Evolutionary conservation across 2,113 vertebrate genomes (phyloP), one percentile per base, ranked within the genome.

Genomic region (Gymnorhina tibicen): DNA sequence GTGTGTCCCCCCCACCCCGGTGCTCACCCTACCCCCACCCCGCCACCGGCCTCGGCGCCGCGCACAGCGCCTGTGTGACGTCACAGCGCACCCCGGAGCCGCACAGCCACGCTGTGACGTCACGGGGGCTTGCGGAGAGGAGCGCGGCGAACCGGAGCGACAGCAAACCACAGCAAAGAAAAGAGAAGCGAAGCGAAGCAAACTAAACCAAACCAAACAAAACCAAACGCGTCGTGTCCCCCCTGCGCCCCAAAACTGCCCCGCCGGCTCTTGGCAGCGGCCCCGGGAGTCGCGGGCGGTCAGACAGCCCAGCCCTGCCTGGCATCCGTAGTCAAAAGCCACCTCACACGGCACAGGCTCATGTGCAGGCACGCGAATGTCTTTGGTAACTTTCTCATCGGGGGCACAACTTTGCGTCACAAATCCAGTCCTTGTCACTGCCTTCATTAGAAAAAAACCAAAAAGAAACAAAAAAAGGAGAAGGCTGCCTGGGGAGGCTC

Each of bases 321-420:
- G 4, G 35, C 44, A 2, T 2, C 39, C 5, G 6, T 2, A 2
- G 3, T 0, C 60, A 7, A 44, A 68, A 70, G 9, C 46, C 82
- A 3, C 32, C 42, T 20, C 55, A 16, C 59, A 41, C 13, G 44
- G 60, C 60, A 39, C 6, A 7, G 19, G 7, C 16, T 8, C 49
- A 3, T 0, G 8, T 1, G 28, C 27, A 16, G n/a, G 18, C 53
- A 55, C 63, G 15, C 39, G 1, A 6, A 6, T 1, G 46, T 1
- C 23, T 13, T 2, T 1, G 46, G 22, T 7, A 14, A 8, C n/a
- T 56, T 88, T 72, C 67, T 62, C 59, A 42, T 12, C n/a, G 23
- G 33, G 55, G 13, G 6, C 35, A 46, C 59, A 14, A 12, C 10
- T 72, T 8, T 6, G 52, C 4, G 9, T 41, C 5, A 52, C 33